phyloP scores from a whole-genome alignment of 1,140 invertebrate species.

The Popillia japonica region DNA sequence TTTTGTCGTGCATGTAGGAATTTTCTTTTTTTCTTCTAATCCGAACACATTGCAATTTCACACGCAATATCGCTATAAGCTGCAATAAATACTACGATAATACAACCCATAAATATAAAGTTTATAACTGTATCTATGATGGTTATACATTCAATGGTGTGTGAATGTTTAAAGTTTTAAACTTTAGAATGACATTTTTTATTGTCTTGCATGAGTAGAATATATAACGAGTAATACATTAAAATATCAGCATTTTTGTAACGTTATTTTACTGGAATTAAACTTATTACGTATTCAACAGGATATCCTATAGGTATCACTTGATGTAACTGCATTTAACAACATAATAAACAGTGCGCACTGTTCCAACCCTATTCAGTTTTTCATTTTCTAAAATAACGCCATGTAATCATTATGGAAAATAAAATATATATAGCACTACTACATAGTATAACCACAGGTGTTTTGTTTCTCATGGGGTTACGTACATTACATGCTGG shows the following conservation, averaged over 20 bases:
- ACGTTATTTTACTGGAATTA: constrained; percentile 15
- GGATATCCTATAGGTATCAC: constrained; percentile 4
- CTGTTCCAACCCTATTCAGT: too few species aligned
- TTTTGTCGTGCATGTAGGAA: not conserved
- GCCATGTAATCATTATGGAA: too few species aligned
- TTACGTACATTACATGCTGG: too few species aligned
- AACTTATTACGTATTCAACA: not conserved
- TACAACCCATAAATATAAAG: constrained; percentile 5
- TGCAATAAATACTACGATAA: constrained; percentile 7
- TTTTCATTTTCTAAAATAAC: too few species aligned
- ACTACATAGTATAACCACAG: too few species aligned
- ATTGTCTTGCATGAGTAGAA: constrained; percentile 5
- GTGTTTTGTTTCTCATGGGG: too few species aligned
- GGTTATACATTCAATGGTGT: not conserved
- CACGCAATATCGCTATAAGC: not conserved
- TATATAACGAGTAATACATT: not conserved
- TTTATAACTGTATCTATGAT: not conserved
- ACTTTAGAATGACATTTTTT: constrained; percentile 8
- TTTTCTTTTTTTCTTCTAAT: not conserved
- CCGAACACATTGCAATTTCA: constrained; percentile 18
- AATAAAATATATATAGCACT: too few species aligned
- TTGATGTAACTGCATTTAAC: not conserved
- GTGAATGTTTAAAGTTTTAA: constrained; percentile 6
- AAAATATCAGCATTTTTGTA: not conserved
- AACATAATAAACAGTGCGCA: too few species aligned